These are phyloP conservation scores for Stramonita haemastoma DNA, from an alignment of 2,888 invertebrate genomes.

Conservation along the genomic window DNA sequence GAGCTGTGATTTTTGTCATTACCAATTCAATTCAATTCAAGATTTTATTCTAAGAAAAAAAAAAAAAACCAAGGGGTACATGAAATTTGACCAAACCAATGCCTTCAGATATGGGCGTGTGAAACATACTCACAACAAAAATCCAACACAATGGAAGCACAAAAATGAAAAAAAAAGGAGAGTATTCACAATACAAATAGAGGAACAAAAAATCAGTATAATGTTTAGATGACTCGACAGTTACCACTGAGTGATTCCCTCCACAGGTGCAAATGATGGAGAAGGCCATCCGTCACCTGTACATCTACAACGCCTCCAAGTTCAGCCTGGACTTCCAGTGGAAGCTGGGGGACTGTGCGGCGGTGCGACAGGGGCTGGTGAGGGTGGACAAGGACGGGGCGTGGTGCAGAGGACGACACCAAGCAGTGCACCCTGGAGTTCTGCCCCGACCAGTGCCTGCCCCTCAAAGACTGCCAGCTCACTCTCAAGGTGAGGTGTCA, in stretches of 20 bases:
- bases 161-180: no score
- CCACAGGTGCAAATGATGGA: slow-evolving; percentile 76
- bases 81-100: no score
- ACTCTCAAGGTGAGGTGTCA: slow-evolving; percentile 65
- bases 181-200: no score
- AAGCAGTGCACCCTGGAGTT: slow-evolving; percentile 70
- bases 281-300: slow-evolving; percentile 71
- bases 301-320: slow-evolving; percentile 75
- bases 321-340: slow-evolving; percentile 77
- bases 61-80: no score
- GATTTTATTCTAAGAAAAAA: no score
- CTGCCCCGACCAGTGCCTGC: slow-evolving; percentile 69
- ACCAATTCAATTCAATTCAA: no score
- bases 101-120: no score
- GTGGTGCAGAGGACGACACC: slow-evolving; percentile 71
- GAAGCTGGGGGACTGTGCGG: slow-evolving; percentile 64
- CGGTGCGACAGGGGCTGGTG: slow-evolving; percentile 62
- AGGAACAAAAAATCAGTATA: no score
- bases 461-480: slow-evolving; percentile 71
- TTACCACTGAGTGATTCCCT: neutral
- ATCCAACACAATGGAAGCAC: no score
- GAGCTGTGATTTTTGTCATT: no score
- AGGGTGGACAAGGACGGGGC: slow-evolving; percentile 68
- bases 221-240: no score
- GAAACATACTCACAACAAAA: no score